Evolutionary conservation across 2,888 invertebrate genomes (phyloP).

Genomic region (Sphaeridia pumilis): DNA sequence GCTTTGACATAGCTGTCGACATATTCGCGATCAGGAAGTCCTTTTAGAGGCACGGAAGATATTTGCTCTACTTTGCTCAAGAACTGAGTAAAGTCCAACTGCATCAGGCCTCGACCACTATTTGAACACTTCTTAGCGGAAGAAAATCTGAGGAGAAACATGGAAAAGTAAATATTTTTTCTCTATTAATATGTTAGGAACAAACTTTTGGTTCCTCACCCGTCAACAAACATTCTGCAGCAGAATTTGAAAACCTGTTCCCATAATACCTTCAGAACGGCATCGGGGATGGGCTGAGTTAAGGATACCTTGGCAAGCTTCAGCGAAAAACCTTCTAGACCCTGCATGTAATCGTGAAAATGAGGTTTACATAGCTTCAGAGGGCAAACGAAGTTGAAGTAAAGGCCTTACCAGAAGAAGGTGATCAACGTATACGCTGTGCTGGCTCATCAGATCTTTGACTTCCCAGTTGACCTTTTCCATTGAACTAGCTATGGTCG

Average conservation of each 20-base stretch:
- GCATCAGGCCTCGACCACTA: constrained; percentile 94
- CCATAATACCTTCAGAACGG: constrained; percentile 66
- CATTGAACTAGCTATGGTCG: constrained; percentile 68
- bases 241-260: constrained; percentile 73
- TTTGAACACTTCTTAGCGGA: constrained; percentile 87
- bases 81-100: constrained; percentile 90
- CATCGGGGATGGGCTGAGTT: constrained; percentile 57
- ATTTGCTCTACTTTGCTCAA: constrained; percentile 80
- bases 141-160: constrained; percentile 53
- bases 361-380: no score
- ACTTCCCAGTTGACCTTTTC: constrained; percentile 83
- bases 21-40: constrained; percentile 68
- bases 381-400: no score
- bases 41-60: constrained; percentile 60
- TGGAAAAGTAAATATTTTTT: no score
- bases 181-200: no score
- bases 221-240: constrained; percentile 82
- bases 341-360: constrained; percentile 41
- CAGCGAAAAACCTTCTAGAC: constrained; percentile 64
- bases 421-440: constrained; percentile 76
- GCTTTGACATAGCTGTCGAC: constrained; percentile 94
- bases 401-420: constrained; percentile 52
- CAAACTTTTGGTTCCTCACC: constrained; percentile 44
- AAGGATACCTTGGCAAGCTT: constrained; percentile 60
- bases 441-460: constrained; percentile 78